Base-by-base conservation (phyloP, 1,140 invertebrate genomes). In the Penaeus indicus region DNA sequence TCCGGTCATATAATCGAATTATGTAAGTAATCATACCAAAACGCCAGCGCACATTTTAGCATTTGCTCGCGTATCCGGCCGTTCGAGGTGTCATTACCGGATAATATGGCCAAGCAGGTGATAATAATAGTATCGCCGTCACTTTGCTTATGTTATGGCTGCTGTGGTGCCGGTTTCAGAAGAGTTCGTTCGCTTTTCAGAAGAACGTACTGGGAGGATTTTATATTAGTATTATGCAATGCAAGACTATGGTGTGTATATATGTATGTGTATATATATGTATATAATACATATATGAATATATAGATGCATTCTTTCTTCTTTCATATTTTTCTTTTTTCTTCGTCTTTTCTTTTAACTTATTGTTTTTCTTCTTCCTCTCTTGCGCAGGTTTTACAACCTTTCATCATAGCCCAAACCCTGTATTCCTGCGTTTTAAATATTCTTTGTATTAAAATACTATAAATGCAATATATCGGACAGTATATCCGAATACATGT, bases 271-370 rank as follows among this genome's bases (percentile, higher is more conserved):
- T 16, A 80, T 60, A 80, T 42, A 54, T 60, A 80, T 38, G 54
- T 60, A 80, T 38, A 80, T 27, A 80, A 80, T 60, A 80, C 16
- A 79, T 25, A 79, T 25, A 79, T 38, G 38, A 42, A 54, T 25
- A 25, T 80, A 38, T 47, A 80, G 3, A 60, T 80, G 42, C 27
- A 25, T 3, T 42, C 13, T 80, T 60, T n/a, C 78, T 22, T 78
- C 25, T 72, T 21, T 2, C 25, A 22, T 69, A 5, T 69, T n/a
- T 13, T 69, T 69, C 21, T 22, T n/a, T 4, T 27, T 22, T n/a
- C 11, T 27, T 27, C 4, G 21, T 69, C 64, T 69, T 69, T 69
- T n/a, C 25, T 13, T 69, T 69, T 11, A n/a, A n/a, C 64, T 27
- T n/a, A 22, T n/a, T 69, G 1, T 25, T 75, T 25, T 75, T 25